Conservation (phyloP, 2,888 invertebrate species). For the Vesta saturnalis region DNA sequence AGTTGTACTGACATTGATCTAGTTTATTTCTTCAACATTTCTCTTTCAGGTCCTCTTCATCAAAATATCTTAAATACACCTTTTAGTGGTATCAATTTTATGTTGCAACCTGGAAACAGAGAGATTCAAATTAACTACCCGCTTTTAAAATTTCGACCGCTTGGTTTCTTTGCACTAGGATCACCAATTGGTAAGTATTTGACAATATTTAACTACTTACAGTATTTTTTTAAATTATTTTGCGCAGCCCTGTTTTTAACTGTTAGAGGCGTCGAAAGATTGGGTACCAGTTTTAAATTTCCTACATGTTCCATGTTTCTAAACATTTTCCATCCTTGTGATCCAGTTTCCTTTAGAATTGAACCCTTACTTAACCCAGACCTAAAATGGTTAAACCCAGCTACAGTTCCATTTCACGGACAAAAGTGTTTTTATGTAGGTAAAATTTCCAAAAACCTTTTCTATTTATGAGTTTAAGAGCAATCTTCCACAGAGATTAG, state of each 20-base stretch:
- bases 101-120: neutral
- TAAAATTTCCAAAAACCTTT: slow-evolving; percentile 56
- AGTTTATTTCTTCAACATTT: too few relatives aligned
- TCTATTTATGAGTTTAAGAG: too few relatives aligned
- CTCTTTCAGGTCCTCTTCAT: too few relatives aligned
- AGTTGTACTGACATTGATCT: too few relatives aligned
- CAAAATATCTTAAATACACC: too few relatives aligned
- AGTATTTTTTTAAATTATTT: too few relatives aligned
- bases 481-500: slow-evolving; percentile 70
- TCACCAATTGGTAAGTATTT: slow-evolving; percentile 82
- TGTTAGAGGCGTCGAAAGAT: slow-evolving; percentile 85
- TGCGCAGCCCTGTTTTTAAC: slow-evolving; percentile 96
- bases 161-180: slow-evolving; percentile 90
- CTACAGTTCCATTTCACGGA: slow-evolving; percentile 94
- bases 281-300: slow-evolving; percentile 84
- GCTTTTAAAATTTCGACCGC: slow-evolving; percentile 81
- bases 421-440: slow-evolving; percentile 94
- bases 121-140: slow-evolving; percentile 61
- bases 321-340: slow-evolving; percentile 97
- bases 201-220: neutral
- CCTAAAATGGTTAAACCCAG: slow-evolving; percentile 80
- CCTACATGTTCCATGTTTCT: slow-evolving; percentile 93
- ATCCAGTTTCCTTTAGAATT: slow-evolving; percentile 93
- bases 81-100: slow-evolving; percentile 15
- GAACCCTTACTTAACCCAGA: slow-evolving; percentile 88